phyloP scores from a whole-genome alignment of 2,888 invertebrate genomes.

The Tipula confusa region DNA sequence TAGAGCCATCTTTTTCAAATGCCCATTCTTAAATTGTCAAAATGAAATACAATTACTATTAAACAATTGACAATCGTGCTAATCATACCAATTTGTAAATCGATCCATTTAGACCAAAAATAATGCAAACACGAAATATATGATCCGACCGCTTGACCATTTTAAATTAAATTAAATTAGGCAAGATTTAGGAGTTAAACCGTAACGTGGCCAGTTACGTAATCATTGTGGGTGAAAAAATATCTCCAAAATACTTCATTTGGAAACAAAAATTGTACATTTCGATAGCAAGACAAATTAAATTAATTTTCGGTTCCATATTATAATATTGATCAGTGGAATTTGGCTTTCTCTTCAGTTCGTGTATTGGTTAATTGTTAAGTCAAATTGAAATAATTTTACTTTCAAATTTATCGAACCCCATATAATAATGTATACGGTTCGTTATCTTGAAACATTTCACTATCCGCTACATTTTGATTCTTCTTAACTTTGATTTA shows the following conservation, averaged over 20 bases:
- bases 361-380: neutral
- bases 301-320: neutral
- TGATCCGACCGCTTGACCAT: too few species aligned
- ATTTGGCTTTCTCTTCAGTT: constrained; percentile 16
- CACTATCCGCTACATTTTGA: neutral
- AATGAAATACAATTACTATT: too few species aligned
- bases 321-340: neutral
- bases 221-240: too few species aligned
- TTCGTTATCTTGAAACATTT: constrained; percentile 5
- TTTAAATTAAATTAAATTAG: too few species aligned
- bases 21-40: too few species aligned
- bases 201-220: too few species aligned
- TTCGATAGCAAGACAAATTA: neutral
- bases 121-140: too few species aligned
- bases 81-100: too few species aligned
- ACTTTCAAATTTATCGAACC: constrained; percentile 25
- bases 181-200: too few species aligned
- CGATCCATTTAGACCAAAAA: too few species aligned
- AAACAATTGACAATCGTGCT: too few species aligned
- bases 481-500: neutral
- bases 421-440: constrained; percentile 13
- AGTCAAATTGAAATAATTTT: neutral
- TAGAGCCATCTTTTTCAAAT: too few species aligned
- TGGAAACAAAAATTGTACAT: neutral
- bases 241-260: neutral